A percentile compares a stretch with the other conserved stretches of the same genome.
These are phyloP conservation scores for Taenioides sp. DNA, from an alignment of 2,797 vertebrate genomes.

Conservation along the genomic window DNA sequence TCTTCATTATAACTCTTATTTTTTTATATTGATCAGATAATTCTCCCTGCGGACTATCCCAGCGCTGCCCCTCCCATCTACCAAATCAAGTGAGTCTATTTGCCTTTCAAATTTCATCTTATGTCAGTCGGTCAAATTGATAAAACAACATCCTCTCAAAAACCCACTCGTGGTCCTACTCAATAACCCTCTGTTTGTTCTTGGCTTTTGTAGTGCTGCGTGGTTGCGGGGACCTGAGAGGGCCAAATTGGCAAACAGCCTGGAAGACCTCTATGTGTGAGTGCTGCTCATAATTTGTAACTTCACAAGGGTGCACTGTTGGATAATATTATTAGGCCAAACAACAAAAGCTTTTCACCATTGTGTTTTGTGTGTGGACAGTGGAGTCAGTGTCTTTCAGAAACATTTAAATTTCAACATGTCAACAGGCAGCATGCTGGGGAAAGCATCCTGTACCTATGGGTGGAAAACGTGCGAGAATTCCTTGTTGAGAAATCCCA, in stretches of 20 bases:
- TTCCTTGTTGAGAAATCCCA: constrained; percentile 86
- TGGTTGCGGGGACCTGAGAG: constrained; percentile 90
- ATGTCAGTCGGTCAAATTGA: constrained; percentile 39
- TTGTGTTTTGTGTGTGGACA: constrained; percentile 22
- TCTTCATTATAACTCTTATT: neutral
- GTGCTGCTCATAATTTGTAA: constrained; percentile 65
- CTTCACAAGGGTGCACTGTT: constrained; percentile 25
- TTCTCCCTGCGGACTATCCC: constrained; percentile 91
- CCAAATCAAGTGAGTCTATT: constrained; percentile 90
- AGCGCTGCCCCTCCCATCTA: constrained; percentile 90
- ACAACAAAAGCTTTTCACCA: constrained; percentile 38
- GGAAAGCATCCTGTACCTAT: constrained; percentile 93
- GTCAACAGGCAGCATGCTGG: constrained; percentile 86
- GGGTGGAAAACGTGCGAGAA: constrained; percentile 94
- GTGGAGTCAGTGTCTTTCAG: constrained; percentile 5
- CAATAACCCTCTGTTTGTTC: constrained; percentile 57
- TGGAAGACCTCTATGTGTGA: constrained; percentile 96
- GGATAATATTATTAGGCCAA: constrained; percentile 26
- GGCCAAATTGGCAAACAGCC: constrained; percentile 82
- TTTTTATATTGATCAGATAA: constrained; percentile 75
- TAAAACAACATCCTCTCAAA: constrained; percentile 47
- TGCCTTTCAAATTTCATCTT: constrained; percentile 57
- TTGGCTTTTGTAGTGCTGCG: constrained; percentile 82
- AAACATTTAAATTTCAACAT: constrained; percentile 68
- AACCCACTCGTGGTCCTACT: constrained; percentile 37